These are phyloP conservation scores for Acholoe squamosa DNA, from an alignment of 2,888 invertebrate species.

Conservation along the genomic window DNA sequence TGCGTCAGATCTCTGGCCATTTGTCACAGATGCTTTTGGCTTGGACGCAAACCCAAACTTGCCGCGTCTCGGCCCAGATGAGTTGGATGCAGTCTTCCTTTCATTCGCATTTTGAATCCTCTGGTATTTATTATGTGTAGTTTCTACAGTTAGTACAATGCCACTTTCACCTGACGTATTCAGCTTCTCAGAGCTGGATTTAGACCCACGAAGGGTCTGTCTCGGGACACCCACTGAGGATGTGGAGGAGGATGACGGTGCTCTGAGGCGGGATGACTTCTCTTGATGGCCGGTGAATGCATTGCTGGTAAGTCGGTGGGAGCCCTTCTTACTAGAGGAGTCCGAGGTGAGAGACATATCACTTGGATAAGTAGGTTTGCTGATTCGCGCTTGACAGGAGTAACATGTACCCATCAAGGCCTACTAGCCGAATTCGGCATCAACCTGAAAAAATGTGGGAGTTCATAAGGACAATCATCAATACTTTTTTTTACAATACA, in stretches of 20 bases:
- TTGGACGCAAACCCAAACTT: constrained; percentile 25
- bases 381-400: constrained; percentile 57
- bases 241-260: background rate
- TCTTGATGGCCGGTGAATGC: background rate
- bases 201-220: background rate
- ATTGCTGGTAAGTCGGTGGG: constrained; percentile 33
- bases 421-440: constrained; percentile 48
- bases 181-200: background rate
- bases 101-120: background rate
- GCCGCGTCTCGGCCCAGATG: background rate
- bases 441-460: background rate
- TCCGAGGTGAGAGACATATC: constrained; percentile 63
- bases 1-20: constrained; percentile 24
- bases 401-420: constrained; percentile 64
- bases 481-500: no score
- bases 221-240: no score
- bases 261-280: constrained; percentile 34
- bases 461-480: no score
- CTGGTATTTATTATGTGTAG: constrained; percentile 20
- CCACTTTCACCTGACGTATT: constrained; percentile 34
- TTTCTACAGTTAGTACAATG: constrained; percentile 40
- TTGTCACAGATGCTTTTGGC: background rate
- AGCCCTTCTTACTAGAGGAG: constrained; percentile 46
- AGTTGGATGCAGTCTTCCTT: background rate
- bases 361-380: constrained; percentile 63